Conservation (phyloP, 2,888 invertebrate genomes). For the Ichneumoninae sp. region DNA sequence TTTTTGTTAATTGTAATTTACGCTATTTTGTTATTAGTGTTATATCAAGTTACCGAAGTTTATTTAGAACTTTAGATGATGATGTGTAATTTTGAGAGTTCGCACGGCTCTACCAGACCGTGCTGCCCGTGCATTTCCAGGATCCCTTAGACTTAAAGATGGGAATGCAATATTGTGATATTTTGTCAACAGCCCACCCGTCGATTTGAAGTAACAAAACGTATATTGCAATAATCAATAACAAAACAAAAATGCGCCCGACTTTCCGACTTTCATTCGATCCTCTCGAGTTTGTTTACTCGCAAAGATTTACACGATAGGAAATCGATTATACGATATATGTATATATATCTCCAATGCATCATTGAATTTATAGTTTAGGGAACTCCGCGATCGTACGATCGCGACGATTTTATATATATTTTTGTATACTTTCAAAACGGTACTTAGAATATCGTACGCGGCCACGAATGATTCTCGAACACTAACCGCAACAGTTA, state of each 20-base stretch:
- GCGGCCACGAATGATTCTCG: slow-evolving; percentile 56
- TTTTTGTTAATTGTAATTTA: slow-evolving; percentile 45
- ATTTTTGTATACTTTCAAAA: slow-evolving; percentile 58
- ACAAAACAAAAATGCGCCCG: neutral
- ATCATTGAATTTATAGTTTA: slow-evolving; percentile 33
- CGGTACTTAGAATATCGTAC: slow-evolving; percentile 34
- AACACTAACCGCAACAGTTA: slow-evolving; percentile 34
- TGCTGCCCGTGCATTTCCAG: neutral
- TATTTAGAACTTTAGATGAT: slow-evolving; percentile 32
- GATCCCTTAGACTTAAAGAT: neutral
- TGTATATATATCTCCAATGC: slow-evolving; percentile 1
- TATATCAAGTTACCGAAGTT: slow-evolving; percentile 44
- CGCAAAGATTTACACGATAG: slow-evolving; percentile 2
- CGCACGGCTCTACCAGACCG: neutral
- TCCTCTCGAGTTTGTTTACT: neutral
- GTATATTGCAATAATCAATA: neutral
- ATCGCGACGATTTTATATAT: slow-evolving; percentile 52
- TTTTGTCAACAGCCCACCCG: slow-evolving; percentile 5
- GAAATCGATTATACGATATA: neutral
- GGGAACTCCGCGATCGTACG: slow-evolving; percentile 11
- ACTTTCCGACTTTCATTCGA: slow-evolving; percentile 16
- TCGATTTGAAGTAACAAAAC: neutral
- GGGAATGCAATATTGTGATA: slow-evolving; percentile 34
- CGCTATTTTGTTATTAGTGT: slow-evolving; percentile 57
- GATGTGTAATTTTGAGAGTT: neutral